Conservation (phyloP, 2,797 vertebrate species). For the Setipinna tenuifilis region DNA sequence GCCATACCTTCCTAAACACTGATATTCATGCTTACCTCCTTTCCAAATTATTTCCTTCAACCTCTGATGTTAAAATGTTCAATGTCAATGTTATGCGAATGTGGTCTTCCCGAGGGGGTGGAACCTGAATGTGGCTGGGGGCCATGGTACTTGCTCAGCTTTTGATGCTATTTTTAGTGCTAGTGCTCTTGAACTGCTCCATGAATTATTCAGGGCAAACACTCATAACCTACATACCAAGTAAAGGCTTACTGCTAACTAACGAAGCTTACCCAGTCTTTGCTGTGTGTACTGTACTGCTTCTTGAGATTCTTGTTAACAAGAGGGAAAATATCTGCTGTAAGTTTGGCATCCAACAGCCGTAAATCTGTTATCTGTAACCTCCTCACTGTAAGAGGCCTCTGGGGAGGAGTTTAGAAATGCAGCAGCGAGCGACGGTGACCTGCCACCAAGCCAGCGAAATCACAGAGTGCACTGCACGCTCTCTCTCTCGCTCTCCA, state of each 20-base stretch:
- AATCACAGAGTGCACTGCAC: neutral
- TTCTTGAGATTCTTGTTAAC: neutral
- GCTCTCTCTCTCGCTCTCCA: neutral
- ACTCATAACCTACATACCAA: neutral
- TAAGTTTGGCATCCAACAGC: neutral
- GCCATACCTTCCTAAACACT: neutral
- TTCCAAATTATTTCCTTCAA: neutral
- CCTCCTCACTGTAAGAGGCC: too few species aligned
- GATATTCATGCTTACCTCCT: neutral
- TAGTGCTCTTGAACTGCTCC: neutral
- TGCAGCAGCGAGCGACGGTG: neutral
- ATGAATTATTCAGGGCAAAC: slow-evolving; percentile 14
- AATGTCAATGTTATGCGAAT: neutral
- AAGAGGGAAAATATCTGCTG: neutral
- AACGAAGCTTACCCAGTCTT: neutral
- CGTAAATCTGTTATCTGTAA: neutral
- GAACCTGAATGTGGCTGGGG: neutral
- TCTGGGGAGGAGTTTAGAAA: neutral
- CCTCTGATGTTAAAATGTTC: neutral
- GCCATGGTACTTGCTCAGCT: neutral
- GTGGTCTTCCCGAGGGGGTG: neutral
- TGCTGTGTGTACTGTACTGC: neutral
- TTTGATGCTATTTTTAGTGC: slow-evolving; percentile 15
- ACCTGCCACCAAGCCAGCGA: neutral
- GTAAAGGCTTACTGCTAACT: neutral